Conservation (phyloP, 1,140 invertebrate genomes). For the Lucilia sericata region DNA sequence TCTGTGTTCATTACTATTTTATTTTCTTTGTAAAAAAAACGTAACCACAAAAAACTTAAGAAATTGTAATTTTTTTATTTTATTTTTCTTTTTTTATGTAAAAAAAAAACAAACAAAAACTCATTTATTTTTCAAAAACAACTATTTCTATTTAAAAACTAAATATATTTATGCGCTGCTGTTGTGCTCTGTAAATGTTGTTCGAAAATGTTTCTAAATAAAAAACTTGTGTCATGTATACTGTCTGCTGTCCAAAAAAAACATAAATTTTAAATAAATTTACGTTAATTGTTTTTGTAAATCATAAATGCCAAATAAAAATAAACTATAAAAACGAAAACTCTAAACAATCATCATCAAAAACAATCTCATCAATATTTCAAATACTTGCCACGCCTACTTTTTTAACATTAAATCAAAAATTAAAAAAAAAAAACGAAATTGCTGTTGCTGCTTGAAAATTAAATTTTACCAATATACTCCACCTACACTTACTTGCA, state of each 20-base stretch:
- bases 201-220: neutral
- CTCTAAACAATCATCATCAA: conserved; percentile 9
- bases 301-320: neutral
- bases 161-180: conserved; percentile 6
- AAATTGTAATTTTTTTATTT: conserved; percentile 26
- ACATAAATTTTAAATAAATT: too few species aligned
- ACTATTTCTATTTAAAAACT: conserved; percentile 7
- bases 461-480: neutral
- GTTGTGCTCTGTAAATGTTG: conserved; percentile 15
- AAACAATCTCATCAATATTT: neutral
- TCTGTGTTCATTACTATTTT: neutral
- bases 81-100: conserved; percentile 38
- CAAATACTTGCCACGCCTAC: conserved; percentile 6
- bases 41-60: neutral
- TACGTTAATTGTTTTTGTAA: neutral
- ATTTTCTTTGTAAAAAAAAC: neutral
- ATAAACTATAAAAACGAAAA: neutral
- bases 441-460: conserved; percentile 21
- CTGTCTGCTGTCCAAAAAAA: neutral
- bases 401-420: neutral
- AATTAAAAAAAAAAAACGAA: neutral
- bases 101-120: conserved; percentile 34
- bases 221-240: neutral
- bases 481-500: neutral
- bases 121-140: conserved; percentile 35